phyloP scores from a whole-genome alignment of 30 jellyfish, hydroid and myxozoan genomes.

The Pseudorhiza aurosa region DNA sequence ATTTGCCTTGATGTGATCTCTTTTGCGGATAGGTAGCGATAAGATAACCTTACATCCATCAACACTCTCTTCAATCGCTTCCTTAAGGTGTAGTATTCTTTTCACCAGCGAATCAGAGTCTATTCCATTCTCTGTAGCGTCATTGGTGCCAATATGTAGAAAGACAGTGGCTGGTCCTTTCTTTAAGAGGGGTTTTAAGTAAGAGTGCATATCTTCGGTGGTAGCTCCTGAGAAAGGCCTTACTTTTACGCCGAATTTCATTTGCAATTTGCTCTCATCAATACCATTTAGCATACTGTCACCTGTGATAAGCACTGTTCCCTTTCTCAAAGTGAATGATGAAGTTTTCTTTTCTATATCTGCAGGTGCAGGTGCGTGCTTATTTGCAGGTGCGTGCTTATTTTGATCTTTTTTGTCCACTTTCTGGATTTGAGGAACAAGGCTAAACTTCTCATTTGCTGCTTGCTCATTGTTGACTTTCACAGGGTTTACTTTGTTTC shows the following conservation, averaged over 20 bases:
- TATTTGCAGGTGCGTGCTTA: too few species aligned
- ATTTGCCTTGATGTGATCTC: conserved; percentile 9
- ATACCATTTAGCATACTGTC: conserved; percentile 13
- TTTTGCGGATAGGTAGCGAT: conserved; percentile 14
- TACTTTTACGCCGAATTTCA: neutral
- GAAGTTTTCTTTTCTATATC: too few species aligned
- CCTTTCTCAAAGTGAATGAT: too few species aligned
- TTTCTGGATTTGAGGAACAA: too few species aligned
- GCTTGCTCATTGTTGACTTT: too few species aligned
- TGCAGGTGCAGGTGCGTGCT: too few species aligned
- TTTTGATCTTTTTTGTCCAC: too few species aligned
- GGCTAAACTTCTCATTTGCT: too few species aligned
- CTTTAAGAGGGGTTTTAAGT: neutral
- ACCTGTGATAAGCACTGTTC: conserved; percentile 9
- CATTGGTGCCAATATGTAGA: conserved; percentile 6
- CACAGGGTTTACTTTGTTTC: too few species aligned
- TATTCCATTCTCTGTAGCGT: conserved; percentile 11
- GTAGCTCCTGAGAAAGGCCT: conserved; percentile 20
- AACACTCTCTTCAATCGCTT: neutral
- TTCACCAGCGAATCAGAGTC: neutral
- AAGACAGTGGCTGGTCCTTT: neutral
- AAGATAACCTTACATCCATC: conserved; percentile 10
- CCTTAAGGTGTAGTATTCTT: conserved; percentile 18
- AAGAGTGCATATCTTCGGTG: conserved; percentile 7
- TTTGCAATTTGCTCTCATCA: conserved; percentile 13